Evolutionary conservation across 2,888 invertebrate genomes (phyloP), one percentile per base, ranked within the genome.

Genomic region (Metallyticus violacea): DNA sequence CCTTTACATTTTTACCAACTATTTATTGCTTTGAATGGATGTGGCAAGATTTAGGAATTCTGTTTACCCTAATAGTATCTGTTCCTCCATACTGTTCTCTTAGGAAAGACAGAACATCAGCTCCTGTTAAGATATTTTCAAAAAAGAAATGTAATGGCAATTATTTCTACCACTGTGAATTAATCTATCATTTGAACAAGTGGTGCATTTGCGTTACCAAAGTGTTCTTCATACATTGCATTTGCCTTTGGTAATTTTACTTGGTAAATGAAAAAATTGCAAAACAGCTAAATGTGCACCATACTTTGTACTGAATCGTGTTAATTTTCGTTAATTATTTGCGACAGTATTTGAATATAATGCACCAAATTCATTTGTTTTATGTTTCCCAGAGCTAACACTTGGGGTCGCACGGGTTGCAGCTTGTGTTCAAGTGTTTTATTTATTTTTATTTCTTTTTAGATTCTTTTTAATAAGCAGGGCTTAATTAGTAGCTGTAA

Each of bases 191-290:
- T 85, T 26, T 88, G 85, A 78, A 89, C 86, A 3, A 30, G 30
- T 15, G 28, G 81, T 30, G 30, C 30, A 29, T 27, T 26, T 7
- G 81, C 86, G 27, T 87, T 88, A 77, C 86, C 89, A 89, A 89
- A 88, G 26, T 79, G 80, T 85, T 77, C 76, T 40, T 86, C 83
- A 30, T 86, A 85, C 62, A 62, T 27, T 22, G 26, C 30, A 62
- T 85, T 88, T 81, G 30, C 22, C 62, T 77, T 30, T 26, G 86
- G 30, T 87, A 88, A 88, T 88, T 89, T 89, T 26, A 90, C 89
- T 88, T 90, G 90, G 86, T 90, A 90, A 81, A 90, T 27, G 84
- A 90, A 89, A 89, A 90, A 90, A 88, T 90, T 89, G n/a, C n/a
- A n/a, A n/a, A n/a, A 90, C 88, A 88, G 88, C n/a, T n/a, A n/a